Evolutionary conservation across 2,797 vertebrate genomes (phyloP), one percentile per base, ranked within the genome.

Genomic region (Jordanella pulchra): DNA sequence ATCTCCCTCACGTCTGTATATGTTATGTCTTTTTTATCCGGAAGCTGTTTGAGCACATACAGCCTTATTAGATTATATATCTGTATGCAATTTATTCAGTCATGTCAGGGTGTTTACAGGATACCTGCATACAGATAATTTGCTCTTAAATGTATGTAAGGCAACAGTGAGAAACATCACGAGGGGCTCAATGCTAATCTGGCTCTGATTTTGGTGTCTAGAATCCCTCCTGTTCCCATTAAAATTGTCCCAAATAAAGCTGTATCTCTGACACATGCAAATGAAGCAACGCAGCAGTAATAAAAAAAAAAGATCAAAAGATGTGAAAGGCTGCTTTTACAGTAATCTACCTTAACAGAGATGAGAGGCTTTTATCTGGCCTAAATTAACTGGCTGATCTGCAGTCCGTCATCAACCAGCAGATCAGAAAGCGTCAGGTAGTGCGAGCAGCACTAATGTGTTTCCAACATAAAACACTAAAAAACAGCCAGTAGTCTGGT

Each of bases 231-330:
- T 85, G 82, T 91, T 92, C 83, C 86, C 91, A 91, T 94, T 92
- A 94, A 92, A 90, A 89, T 87, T 85, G 67, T 84, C 85, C 89
- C 89, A 89, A 91, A 92, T 91, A 91, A 92, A 91, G 89, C 91
- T 88, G 86, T 88, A 91, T 91, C 86, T 91, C 88, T 91, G 93
- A 93, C 90, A 90, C 92, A 94, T 95, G 93, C 91, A 93, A 95
- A 95, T 95, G 89, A 93, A 87, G 77, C 86, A 72, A 91, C 83
- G 85, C 88, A 89, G 89, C 87, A 84, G 89, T 87, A 83, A 86
- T 4, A 54, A 54, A 58, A 44, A 64, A 45, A 91, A 91, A 89
- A 92, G 91, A 94, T 94, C 86, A 93, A 91, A 93, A 95, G 92
- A 94, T 94, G 90, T 87, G 84, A 91, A 86, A 83, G 80, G 86